These are phyloP conservation scores for Glyphotaelius pellucidus DNA, from an alignment of 2,888 invertebrate genomes.

Conservation along the genomic window DNA sequence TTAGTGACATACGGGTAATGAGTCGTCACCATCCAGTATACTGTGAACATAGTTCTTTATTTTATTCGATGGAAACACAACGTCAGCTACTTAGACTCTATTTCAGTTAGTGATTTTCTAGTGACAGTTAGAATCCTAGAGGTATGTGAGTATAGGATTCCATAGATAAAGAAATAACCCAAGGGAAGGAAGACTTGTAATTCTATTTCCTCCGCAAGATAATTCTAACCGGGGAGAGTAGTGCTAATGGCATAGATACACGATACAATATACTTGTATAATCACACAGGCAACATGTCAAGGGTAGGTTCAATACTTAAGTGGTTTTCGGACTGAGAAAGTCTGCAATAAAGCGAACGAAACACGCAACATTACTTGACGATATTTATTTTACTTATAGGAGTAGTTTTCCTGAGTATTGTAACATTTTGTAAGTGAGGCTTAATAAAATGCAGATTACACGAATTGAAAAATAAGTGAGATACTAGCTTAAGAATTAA, in stretches of 20 bases:
- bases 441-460: too few species aligned
- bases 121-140: background rate
- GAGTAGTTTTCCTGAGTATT: background rate
- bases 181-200: conserved; percentile 43
- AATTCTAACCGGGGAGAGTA: conserved; percentile 39
- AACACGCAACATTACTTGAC: background rate
- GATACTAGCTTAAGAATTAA: too few species aligned
- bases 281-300: conserved; percentile 4
- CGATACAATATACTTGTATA: background rate
- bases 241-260: conserved; percentile 50
- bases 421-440: too few species aligned
- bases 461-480: too few species aligned
- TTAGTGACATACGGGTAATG: background rate
- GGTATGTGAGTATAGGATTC: conserved; percentile 9
- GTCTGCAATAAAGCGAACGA: background rate
- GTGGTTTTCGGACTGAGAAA: conserved; percentile 21
- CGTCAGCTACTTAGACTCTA: conserved; percentile 4
- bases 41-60: background rate
- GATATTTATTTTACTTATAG: background rate
- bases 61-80: background rate
- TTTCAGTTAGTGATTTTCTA: conserved; percentile 13
- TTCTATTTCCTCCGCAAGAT: conserved; percentile 51
- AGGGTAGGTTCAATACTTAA: conserved; percentile 22
- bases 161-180: conserved; percentile 12
- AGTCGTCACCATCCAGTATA: background rate